These are phyloP conservation scores for Melieria crassipennis DNA, from an alignment of 2,888 invertebrate genomes.

Conservation along the genomic window DNA sequence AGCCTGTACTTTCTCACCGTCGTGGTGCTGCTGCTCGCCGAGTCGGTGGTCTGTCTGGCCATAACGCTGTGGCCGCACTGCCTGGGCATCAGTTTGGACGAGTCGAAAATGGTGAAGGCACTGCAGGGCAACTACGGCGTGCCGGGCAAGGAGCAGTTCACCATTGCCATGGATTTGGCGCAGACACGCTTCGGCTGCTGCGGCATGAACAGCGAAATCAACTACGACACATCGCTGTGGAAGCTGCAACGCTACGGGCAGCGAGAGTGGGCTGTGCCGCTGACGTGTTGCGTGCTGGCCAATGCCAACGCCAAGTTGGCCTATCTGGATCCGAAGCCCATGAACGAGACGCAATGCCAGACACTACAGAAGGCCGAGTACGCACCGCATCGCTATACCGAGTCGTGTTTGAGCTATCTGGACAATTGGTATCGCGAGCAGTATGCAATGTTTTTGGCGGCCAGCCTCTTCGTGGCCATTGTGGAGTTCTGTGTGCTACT, in stretches of 20 bases:
- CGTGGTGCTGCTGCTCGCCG: constrained; percentile 73
- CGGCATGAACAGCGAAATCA: constrained; percentile 79
- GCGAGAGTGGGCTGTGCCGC: constrained; percentile 74
- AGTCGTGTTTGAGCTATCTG: constrained; percentile 73
- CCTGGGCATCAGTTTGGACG: constrained; percentile 76
- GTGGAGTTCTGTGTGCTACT: constrained; percentile 78
- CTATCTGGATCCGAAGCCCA: constrained; percentile 79
- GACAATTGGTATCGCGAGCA: constrained; percentile 83
- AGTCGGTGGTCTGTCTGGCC: constrained; percentile 76
- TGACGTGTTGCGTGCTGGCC: constrained; percentile 76
- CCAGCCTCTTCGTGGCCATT: constrained; percentile 74
- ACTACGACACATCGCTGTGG: constrained; percentile 86
- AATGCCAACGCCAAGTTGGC: constrained; percentile 68
- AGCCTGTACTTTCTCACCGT: constrained; percentile 78
- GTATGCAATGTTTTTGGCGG: constrained; percentile 74
- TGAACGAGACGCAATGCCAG: constrained; percentile 78
- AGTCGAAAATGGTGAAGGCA: constrained; percentile 75
- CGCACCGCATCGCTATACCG: constrained; percentile 59
- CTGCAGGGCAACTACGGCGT: constrained; percentile 81
- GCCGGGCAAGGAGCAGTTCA: constrained; percentile 76
- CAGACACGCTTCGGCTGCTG: constrained; percentile 81
- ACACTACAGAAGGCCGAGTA: constrained; percentile 61
- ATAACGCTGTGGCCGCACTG: constrained; percentile 83
- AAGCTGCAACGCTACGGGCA: constrained; percentile 78
- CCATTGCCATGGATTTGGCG: constrained; percentile 82